A percentile compares a stretch with the other conserved stretches of the same genome.
Conservation (phyloP, 2,113 vertebrate genomes). For the Accipiter cooperii region DNA sequence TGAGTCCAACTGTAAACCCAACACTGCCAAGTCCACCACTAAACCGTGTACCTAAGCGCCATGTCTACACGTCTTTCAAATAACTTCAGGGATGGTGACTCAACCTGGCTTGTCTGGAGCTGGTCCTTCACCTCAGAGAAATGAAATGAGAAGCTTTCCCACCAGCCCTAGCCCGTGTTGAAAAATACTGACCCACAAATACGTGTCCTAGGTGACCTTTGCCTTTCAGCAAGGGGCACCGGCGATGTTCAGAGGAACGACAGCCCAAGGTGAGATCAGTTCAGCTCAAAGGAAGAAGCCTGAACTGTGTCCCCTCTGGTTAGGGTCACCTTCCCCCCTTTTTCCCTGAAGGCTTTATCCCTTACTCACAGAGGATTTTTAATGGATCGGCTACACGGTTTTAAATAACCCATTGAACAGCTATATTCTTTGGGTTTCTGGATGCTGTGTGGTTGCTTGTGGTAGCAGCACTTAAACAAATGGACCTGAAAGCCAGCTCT, state of each 20-base stretch:
- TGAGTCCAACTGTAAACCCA: too few species aligned
- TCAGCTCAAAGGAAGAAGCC: not conserved
- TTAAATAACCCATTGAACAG: not conserved
- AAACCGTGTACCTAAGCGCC: not conserved
- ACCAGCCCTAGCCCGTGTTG: not conserved
- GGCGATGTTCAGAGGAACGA: fast-evolving
- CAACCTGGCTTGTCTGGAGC: not conserved
- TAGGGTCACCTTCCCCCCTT: not conserved
- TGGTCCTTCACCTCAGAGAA: not conserved
- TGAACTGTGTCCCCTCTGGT: not conserved
- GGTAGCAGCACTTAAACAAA: constrained; percentile 41
- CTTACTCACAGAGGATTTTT: not conserved
- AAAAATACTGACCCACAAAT: not conserved
- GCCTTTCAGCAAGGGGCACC: not conserved
- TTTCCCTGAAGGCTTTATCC: not conserved
- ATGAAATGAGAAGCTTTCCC: not conserved
- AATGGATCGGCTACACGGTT: not conserved
- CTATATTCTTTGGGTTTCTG: not conserved
- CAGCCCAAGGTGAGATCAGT: not conserved
- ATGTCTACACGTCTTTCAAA: not conserved
- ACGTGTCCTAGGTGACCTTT: not conserved
- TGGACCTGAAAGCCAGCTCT: not conserved
- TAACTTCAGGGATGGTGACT: not conserved
- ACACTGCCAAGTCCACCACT: not conserved
- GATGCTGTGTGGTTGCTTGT: not conserved